These are phyloP conservation scores for Aphelinus atriplicis DNA, from an alignment of 1,140 invertebrate species.

Conservation along the genomic window DNA sequence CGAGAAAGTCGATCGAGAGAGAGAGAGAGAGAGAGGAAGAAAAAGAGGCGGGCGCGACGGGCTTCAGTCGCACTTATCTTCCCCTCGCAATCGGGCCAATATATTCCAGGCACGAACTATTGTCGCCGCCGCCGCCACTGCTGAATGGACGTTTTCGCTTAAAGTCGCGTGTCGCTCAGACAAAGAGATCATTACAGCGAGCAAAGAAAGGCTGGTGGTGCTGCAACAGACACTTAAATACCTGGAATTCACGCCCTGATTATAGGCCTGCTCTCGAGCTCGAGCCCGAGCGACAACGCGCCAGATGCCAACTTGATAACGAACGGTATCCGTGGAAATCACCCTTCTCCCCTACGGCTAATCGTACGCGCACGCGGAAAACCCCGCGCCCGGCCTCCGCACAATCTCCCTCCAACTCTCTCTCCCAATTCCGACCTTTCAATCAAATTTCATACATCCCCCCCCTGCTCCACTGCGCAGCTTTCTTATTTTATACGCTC, in stretches of 20 bases:
- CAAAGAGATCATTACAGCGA: conserved; percentile 62
- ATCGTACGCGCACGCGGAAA: no score
- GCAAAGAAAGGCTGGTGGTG: conserved; percentile 51
- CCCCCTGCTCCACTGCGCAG: no score
- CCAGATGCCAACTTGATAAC: conserved; percentile 41
- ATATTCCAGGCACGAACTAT: conserved; percentile 57
- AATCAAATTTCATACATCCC: no score
- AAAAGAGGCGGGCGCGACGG: conserved; percentile 4
- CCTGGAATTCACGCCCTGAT: conserved; percentile 62
- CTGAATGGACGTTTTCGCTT: conserved; percentile 58
- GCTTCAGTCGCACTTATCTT: conserved; percentile 56
- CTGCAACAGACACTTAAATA: conserved; percentile 57
- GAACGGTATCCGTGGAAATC: conserved; percentile 24
- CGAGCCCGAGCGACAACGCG: not conserved
- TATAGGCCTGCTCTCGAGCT: conserved; percentile 43
- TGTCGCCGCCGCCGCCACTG: conserved; percentile 45
- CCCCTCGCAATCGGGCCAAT: conserved; percentile 58
- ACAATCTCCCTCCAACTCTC: no score
- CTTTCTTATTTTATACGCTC: no score
- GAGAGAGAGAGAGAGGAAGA: conserved; percentile 7
- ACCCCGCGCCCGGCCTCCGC: no score
- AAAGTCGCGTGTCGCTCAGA: conserved; percentile 56
- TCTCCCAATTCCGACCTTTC: no score
- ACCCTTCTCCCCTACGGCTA: not conserved
- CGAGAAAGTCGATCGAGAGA: no score